Evolutionary conservation across 2,888 invertebrate genomes (phyloP), one percentile per base, ranked within the genome.

Genomic region (Dynastes hyllus): DNA sequence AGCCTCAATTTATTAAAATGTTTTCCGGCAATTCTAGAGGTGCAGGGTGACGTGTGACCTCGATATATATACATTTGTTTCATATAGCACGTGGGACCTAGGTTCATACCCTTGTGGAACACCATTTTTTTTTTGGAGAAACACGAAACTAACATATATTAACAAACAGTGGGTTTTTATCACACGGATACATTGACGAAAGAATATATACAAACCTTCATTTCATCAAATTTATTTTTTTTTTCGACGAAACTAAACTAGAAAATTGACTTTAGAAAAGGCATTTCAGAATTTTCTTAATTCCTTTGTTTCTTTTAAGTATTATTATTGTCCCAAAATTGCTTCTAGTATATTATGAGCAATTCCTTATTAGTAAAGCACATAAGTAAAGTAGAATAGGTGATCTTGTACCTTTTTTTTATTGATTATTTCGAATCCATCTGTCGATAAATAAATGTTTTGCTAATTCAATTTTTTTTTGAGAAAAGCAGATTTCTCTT

Each of bases 191-290:
- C 55, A 16, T 55, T n/a, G 13, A 55, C 55, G 16, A 16, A 16
- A 13, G 55, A 55, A 45, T 11, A 22, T 22, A 22, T 22, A 45
- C 2, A 45, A 45, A 45, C 45, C 2, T 45, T n/a, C 55, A 55
- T n/a, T 16, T 55, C n/a, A 51, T 51, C n/a, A 51, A 13, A n/a
- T 55, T 55, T 55, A 55, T 55, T 16, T 55, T 8, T 45, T 11
- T 45, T 55, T 16, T 55, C n/a, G 55, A 55, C n/a, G 13, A 16
- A 16, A 55, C 16, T 55, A 55, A 55, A 55, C 55, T 55, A 55
- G 55, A 55, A 55, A 55, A 55, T 55, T 55, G 55, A 55, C 55
- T 55, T 6, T n/a, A 55, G 45, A 55, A 55, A 55, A 55, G 55
- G 55, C 55, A 55, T 55, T 55, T 55, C 45, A 45, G 45, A 45